These are phyloP conservation scores for Champsocephalus gunnari DNA, from an alignment of 2,797 vertebrate species.

Conservation along the genomic window DNA sequence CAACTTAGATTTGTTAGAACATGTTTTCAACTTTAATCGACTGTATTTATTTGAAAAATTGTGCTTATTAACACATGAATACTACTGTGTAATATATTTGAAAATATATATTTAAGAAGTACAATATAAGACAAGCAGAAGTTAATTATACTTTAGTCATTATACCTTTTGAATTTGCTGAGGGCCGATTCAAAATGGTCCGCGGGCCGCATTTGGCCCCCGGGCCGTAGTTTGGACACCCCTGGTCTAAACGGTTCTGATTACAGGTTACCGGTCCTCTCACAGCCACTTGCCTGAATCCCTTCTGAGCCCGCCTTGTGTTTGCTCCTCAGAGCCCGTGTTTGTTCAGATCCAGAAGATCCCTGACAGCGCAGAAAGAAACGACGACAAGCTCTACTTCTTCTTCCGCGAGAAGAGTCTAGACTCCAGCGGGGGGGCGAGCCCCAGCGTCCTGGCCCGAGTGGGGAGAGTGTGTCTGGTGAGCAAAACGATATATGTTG, in stretches of 20 bases:
- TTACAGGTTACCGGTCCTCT: constrained; percentile 66
- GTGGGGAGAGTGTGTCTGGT: constrained; percentile 90
- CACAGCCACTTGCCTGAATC: constrained; percentile 65
- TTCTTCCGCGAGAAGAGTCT: constrained; percentile 89
- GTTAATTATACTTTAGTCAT: too few species aligned
- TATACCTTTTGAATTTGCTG: too few species aligned
- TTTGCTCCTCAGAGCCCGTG: constrained; percentile 83
- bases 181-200: too few species aligned
- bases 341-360: constrained; percentile 88
- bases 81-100: too few species aligned
- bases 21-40: too few species aligned
- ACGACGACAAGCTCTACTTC: constrained; percentile 90
- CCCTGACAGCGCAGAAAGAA: constrained; percentile 87
- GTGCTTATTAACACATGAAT: too few species aligned
- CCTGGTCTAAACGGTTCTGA: constrained; percentile 50
- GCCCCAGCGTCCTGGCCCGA: constrained; percentile 83
- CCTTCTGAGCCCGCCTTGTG: constrained; percentile 43
- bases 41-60: too few species aligned
- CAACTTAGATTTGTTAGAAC: too few species aligned
- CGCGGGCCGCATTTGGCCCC: too few species aligned
- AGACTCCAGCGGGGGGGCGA: constrained; percentile 82
- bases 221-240: too few species aligned
- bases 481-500: constrained; percentile 43
- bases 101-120: too few species aligned
- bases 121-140: too few species aligned